phyloP scores from a whole-genome alignment of 2,797 vertebrate species.

The Coranthus polyacanthus region DNA sequence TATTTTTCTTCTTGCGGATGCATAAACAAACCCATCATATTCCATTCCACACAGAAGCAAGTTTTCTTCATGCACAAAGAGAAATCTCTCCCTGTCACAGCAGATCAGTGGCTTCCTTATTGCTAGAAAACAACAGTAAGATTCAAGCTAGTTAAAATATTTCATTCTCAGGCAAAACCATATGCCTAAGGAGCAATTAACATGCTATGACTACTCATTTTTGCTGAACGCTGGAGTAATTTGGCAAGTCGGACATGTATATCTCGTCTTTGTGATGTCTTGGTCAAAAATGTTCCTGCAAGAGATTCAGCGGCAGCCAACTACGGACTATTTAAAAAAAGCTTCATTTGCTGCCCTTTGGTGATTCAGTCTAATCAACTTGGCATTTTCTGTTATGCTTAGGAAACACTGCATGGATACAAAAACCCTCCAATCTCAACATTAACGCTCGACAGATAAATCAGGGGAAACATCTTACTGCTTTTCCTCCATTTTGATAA shows the following conservation, averaged over 20 bases:
- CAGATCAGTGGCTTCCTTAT: neutral
- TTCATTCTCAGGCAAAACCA: constrained; percentile 27
- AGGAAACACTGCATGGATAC: constrained; percentile 50
- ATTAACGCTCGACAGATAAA: constrained; percentile 24
- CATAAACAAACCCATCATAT: constrained; percentile 15
- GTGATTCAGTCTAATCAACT: constrained; percentile 46
- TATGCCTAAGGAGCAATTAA: constrained; percentile 5
- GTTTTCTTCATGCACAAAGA: constrained; percentile 53
- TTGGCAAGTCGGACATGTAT: constrained; percentile 64
- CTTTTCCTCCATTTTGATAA: constrained; percentile 40
- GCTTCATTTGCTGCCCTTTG: constrained; percentile 40
- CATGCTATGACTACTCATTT: constrained; percentile 40
- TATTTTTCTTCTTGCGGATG: constrained; percentile 15
- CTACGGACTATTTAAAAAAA: constrained; percentile 26
- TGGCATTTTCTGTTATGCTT: constrained; percentile 51
- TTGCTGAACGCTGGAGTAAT: constrained; percentile 44
- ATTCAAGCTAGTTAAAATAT: constrained; percentile 7
- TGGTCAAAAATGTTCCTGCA: constrained; percentile 35
- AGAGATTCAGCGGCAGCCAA: constrained; percentile 17
- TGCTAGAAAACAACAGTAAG: constrained; percentile 24
- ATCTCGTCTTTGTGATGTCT: constrained; percentile 18
- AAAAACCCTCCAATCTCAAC: constrained; percentile 33
- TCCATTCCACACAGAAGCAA: constrained; percentile 10
- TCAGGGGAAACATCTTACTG: constrained; percentile 5
- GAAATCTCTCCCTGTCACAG: constrained; percentile 8